phyloP scores from a whole-genome alignment of 1,140 invertebrate species.

The Monomorium pharaonis region DNA sequence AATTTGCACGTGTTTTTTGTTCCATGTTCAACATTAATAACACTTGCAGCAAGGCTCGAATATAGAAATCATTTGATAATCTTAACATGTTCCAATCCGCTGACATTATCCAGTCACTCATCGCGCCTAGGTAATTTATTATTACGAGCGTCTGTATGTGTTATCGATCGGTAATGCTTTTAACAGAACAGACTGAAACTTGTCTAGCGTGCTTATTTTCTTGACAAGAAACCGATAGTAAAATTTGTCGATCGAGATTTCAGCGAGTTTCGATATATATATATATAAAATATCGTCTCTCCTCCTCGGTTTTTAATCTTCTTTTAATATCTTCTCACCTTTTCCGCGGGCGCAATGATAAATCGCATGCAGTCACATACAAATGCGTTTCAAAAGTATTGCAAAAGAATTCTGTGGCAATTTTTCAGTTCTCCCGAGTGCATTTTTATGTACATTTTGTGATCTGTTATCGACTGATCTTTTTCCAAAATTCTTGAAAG shows the following conservation, averaged over 20 bases:
- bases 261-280: not conserved
- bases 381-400: not conserved
- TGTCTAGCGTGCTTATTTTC: constrained; percentile 50
- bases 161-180: constrained; percentile 67
- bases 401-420: not conserved
- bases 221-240: constrained; percentile 32
- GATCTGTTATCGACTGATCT: not conserved
- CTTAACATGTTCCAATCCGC: constrained; percentile 57
- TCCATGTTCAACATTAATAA: not conserved
- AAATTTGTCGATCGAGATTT: constrained; percentile 53
- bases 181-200: constrained; percentile 45
- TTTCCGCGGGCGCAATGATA: constrained; percentile 1
- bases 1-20: not conserved
- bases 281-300: not conserved
- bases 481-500: not conserved
- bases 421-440: not conserved
- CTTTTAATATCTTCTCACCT: constrained; percentile 4
- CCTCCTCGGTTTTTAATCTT: not conserved
- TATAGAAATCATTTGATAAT: constrained; percentile 62
- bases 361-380: not conserved
- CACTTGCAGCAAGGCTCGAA: constrained; percentile 10
- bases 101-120: constrained; percentile 63
- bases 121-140: constrained; percentile 69
- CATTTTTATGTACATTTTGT: not conserved
- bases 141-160: constrained; percentile 57